A percentile compares a stretch with the other conserved stretches of the same genome.
These are phyloP conservation scores for Rhyacophila evoluta DNA, from an alignment of 2,888 invertebrate genomes.

Conservation along the genomic window DNA sequence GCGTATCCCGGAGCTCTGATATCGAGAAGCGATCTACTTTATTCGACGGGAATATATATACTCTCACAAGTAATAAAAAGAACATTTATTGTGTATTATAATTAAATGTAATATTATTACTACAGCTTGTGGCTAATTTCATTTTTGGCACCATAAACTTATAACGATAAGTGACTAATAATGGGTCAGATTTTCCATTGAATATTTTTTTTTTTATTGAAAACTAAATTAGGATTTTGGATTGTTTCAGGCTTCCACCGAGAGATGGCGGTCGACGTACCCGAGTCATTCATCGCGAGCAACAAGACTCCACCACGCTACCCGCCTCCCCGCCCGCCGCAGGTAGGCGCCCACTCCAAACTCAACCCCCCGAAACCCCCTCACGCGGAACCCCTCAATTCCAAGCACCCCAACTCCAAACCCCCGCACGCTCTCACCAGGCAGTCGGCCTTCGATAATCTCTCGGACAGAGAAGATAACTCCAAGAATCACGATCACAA, in stretches of 20 bases:
- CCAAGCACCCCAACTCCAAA: conserved; percentile 27
- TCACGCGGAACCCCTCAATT: conserved; percentile 26
- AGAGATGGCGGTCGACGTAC: conserved; percentile 99
- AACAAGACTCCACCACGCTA: conserved; percentile 93
- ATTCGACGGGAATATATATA: too few relatives aligned
- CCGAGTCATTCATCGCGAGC: conserved; percentile 91
- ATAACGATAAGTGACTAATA: too few relatives aligned
- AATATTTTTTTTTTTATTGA: background rate
- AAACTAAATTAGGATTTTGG: background rate
- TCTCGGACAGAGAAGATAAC: conserved; percentile 66
- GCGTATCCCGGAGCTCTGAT: too few relatives aligned
- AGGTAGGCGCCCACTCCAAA: conserved; percentile 64
- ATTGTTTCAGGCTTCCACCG: conserved; percentile 83
- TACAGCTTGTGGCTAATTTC: too few relatives aligned
- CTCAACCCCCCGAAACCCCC: conserved; percentile 54
- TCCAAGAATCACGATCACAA: conserved; percentile 58
- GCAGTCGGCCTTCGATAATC: conserved; percentile 63
- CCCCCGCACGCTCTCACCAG: conserved; percentile 53
- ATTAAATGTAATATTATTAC: too few relatives aligned
- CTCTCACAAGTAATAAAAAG: too few relatives aligned
- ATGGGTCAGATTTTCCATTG: too few relatives aligned
- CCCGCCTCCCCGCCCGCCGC: conserved; percentile 83
- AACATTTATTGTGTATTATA: too few relatives aligned
- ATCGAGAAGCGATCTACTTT: too few relatives aligned
- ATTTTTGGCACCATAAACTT: too few relatives aligned